Evolutionary conservation across 2,888 invertebrate species (phyloP).

Genomic region (Idaea biselata): DNA sequence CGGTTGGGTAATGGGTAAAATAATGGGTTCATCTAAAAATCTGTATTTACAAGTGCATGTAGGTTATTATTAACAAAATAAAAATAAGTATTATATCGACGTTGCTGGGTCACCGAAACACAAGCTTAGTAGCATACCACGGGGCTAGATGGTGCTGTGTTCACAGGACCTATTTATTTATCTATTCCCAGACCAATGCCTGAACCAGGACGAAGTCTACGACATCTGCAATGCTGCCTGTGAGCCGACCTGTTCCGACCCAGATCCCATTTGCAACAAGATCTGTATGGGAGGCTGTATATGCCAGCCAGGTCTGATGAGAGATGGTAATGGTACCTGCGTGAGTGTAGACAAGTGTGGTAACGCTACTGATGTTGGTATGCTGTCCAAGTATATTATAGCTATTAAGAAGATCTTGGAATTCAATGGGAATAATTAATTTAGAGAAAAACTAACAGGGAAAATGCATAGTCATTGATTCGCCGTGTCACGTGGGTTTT

Average conservation of each 20-base stretch:
- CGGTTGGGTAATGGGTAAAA: no score
- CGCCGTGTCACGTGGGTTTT: no score
- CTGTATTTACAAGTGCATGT: no score
- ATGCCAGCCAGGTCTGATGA: conserved; percentile 57
- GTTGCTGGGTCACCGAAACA: no score
- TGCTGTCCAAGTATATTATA: conserved; percentile 53
- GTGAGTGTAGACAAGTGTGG: conserved; percentile 60
- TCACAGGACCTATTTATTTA: neutral
- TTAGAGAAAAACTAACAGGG: no score
- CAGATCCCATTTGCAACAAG: conserved; percentile 62
- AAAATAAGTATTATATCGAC: no score
- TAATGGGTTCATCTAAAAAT: no score
- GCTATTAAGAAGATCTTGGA: conserved; percentile 60
- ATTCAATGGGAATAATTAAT: conserved; percentile 10
- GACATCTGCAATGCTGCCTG: conserved; percentile 61
- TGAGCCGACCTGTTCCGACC: conserved; percentile 61
- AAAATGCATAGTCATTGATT: no score
- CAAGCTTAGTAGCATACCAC: no score
- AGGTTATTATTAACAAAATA: no score
- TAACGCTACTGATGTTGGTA: conserved; percentile 48
- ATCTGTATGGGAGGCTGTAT: conserved; percentile 62
- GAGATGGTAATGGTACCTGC: conserved; percentile 53
- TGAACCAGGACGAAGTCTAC: conserved; percentile 62
- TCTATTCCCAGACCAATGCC: conserved; percentile 55
- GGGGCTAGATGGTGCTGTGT: no score